Conservation (phyloP, 2,797 vertebrate species). For the Paedocypris micromegethes region DNA sequence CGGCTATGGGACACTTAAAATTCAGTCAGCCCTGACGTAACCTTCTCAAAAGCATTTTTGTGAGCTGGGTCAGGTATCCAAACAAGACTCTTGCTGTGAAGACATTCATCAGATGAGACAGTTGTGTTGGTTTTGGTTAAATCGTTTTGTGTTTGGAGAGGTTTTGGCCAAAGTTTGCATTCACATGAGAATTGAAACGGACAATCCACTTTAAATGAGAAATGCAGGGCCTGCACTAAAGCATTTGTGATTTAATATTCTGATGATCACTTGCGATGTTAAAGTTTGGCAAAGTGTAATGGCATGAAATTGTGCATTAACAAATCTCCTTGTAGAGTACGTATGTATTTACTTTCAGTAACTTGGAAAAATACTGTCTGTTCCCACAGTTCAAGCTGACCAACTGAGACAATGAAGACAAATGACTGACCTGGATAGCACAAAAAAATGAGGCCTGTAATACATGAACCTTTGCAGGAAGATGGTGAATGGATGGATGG, state of each 20-base stretch:
- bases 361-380: not conserved
- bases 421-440: too few species aligned
- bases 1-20: constrained; percentile 34
- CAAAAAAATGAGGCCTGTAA: too few species aligned
- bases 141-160: constrained; percentile 38
- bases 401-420: too few species aligned
- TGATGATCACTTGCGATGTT: constrained; percentile 15
- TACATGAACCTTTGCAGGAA: too few species aligned
- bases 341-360: constrained; percentile 8
- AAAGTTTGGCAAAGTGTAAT: constrained; percentile 16
- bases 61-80: constrained; percentile 30
- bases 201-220: constrained; percentile 33
- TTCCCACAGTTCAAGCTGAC: not conserved
- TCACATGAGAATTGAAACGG: constrained; percentile 32
- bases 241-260: constrained; percentile 33
- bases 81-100: constrained; percentile 34
- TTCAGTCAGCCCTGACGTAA: constrained; percentile 38
- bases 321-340: not conserved
- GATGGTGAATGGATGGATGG: too few species aligned
- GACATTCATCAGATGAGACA: constrained; percentile 41
- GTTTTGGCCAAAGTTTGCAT: constrained; percentile 31
- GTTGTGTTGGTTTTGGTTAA: constrained; percentile 42
- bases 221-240: constrained; percentile 33
- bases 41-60: constrained; percentile 34
- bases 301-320: constrained; percentile 17